Evolutionary conservation across 2,113 vertebrate species (phyloP), one percentile per base, ranked within the genome.

Genomic region (Ctenomys sociabilis): DNA sequence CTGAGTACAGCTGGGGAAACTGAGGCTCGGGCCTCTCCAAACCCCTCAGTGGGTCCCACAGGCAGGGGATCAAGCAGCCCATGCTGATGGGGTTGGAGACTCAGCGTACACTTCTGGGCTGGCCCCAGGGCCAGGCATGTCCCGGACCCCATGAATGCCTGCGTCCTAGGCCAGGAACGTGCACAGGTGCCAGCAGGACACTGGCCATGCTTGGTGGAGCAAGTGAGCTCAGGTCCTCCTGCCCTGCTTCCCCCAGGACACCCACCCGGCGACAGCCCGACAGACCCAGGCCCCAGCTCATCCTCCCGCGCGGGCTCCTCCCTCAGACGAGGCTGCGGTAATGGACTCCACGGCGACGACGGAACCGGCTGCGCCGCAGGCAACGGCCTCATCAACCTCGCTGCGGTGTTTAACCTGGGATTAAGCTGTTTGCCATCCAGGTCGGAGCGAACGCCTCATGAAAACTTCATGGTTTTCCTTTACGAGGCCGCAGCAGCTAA

Each of bases 381-480:
- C 64, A 0, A 59, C 10, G 2, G 61, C 30, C 90, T 77, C 70
- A 28, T 70, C 59, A 75, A 49, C 43, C 64, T 7, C 16, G 84
- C 43, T 21, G 68, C 73, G 64, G 35, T 84, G 28, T 90, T 85
- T 85, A 92, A 70, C 85, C 63, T 57, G 87, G 85, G 94, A 85
- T 85, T 94, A 87, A 92, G 45, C 75, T 66, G 63, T 81, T 66
- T 77, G 95, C 78, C 19, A 37, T 91, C 52, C 0, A 7, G 35
- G 66, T 80, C 70, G 66, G 13, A 17, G 64, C 21, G n/a, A 78
- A 43, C 3, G 14, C 77, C 28, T 92, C 30, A 0, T 37, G 30
- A 73, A 96, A 88, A 93, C 90, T 92, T 77, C 81, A 93, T 96
- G 43, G 43, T 35, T 95, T 89, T 85, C 72, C 83, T 26, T n/a